Base-by-base conservation (phyloP, 2,888 invertebrate genomes). In the Athalia circularis region DNA sequence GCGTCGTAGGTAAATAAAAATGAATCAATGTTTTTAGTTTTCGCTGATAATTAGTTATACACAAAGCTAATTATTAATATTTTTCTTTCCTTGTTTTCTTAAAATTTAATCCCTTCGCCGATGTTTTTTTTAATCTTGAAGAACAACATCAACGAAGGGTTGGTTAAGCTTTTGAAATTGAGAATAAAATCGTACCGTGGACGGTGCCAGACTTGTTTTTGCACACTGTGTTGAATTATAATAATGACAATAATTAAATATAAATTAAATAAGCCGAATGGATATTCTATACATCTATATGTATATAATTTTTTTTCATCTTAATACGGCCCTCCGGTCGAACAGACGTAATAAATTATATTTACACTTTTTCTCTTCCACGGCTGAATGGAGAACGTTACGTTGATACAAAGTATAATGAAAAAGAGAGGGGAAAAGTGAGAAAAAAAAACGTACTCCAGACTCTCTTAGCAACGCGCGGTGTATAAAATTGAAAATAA, bases 311-410 rank as follows among this genome's bases (percentile, higher is more conserved):
- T 7, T 11, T 11, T 11, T 7, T 11, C 7, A 7, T 54, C 54
- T 54, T 29, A 54, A 70, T 54, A n/a, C 43, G 62, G 13, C 54
- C 70, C 8, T 54, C 6, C 43, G 54, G 5, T 9, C 54, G 43
- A 54, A 57, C 43, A 57, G 54, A 45, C 45, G 70, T 57, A 70
- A 70, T 70, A 54, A 70, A 70, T 70, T 70, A 70, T 54, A 29
- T 70, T 52, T n/a, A n/a, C 57, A 57, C 70, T 68, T 67, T 5
- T 50, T 45, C 11, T 57, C 57, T 54, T 54, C 43, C 43, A 45
- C 54, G 15, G 45, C 45, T 54, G 70, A 29, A 57, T 54, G 54
- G 47, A 9, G 13, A 54, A 54, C 50, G 6, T 7, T 48, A 43
- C 50, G 50, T 29, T 29, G 29, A 29, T 29, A 29, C 29, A 29